Evolutionary conservation across 2,888 invertebrate species (phyloP).

Genomic region (Prenolepis imparis): DNA sequence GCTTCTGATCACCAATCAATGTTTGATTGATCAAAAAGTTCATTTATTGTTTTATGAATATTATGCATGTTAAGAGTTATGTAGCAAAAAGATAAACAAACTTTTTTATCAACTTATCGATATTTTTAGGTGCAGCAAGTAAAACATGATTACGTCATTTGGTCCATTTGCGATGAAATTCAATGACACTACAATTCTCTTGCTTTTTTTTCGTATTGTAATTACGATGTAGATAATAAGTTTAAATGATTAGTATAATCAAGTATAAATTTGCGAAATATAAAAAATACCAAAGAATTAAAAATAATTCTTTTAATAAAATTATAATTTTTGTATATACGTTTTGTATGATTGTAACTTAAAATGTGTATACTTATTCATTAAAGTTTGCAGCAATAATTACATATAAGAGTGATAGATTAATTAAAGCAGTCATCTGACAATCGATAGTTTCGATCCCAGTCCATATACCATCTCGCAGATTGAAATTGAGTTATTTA

Average conservation of each 20-base stretch:
- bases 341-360: constrained; percentile 1
- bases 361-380: neutral
- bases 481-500: neutral
- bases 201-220: neutral
- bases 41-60: neutral
- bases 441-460: neutral
- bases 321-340: constrained; percentile 5
- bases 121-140: constrained; percentile 18
- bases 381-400: constrained; percentile 1
- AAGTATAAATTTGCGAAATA: neutral
- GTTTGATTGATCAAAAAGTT: constrained; percentile 33
- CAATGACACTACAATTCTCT: constrained; percentile 23
- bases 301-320: constrained; percentile 2
- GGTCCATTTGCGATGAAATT: constrained; percentile 67
- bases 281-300: neutral
- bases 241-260: constrained; percentile 23
- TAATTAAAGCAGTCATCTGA: neutral
- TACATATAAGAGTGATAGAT: neutral
- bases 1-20: neutral
- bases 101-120: neutral
- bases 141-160: constrained; percentile 59
- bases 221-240: constrained; percentile 1
- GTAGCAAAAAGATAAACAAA: neutral
- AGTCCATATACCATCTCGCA: neutral
- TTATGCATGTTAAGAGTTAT: neutral